These are phyloP conservation scores for Eupsittula cactorum DNA, from an alignment of 2,113 vertebrate genomes.

Conservation along the genomic window DNA sequence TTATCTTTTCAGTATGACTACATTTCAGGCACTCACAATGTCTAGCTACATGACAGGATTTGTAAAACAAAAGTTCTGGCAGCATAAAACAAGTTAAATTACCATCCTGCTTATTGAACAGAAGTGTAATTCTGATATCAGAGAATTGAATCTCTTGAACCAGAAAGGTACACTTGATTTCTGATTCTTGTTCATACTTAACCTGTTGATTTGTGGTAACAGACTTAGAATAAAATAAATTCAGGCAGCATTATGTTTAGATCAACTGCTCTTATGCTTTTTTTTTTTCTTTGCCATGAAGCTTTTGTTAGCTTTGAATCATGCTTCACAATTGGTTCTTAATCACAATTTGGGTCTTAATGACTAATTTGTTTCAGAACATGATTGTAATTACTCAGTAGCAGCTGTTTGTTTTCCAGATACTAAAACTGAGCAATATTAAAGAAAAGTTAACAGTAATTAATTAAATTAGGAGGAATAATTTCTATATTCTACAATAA, in stretches of 20 bases:
- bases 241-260: not conserved
- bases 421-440: not conserved
- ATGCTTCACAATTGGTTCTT: slow-evolving; percentile 5
- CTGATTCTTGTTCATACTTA: not conserved
- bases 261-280: not conserved
- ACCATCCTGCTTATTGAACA: not conserved
- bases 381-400: slow-evolving; percentile 25
- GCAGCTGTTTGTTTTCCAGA: slow-evolving; percentile 47
- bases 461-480: not conserved
- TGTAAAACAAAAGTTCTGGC: not conserved
- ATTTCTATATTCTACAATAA: not conserved
- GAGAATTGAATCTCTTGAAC: not conserved
- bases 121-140: not conserved
- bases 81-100: not conserved
- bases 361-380: slow-evolving; percentile 63
- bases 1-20: not conserved
- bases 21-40: not conserved
- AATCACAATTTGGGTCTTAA: slow-evolving; percentile 30
- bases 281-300: not conserved
- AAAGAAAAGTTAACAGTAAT: not conserved
- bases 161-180: not conserved
- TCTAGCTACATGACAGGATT: not conserved
- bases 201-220: not conserved
- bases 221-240: not conserved
- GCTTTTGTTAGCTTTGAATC: slow-evolving; percentile 34